Conservation (phyloP, 2,888 invertebrate species). For the Morpho helenor region DNA sequence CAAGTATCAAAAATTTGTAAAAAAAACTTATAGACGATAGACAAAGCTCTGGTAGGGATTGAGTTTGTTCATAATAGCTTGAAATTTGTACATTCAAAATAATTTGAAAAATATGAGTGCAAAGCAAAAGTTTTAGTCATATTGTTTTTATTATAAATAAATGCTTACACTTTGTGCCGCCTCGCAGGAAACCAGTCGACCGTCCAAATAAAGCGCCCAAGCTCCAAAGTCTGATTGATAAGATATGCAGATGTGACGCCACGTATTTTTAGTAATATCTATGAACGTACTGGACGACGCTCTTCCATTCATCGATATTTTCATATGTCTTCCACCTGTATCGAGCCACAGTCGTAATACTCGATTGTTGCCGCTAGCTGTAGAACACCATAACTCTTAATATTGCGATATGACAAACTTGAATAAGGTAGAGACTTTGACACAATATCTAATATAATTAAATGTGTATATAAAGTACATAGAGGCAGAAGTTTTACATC, state of each 20-base stretch:
- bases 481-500: too few species aligned
- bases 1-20: too few species aligned
- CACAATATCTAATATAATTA: too few species aligned
- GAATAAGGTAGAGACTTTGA: too few species aligned
- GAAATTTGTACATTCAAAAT: too few species aligned
- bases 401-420: background rate
- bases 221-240: conserved; percentile 81
- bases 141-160: background rate
- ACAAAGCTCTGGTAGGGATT: too few species aligned
- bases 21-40: too few species aligned
- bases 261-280: conserved; percentile 63
- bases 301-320: conserved; percentile 71
- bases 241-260: conserved; percentile 84
- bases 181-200: conserved; percentile 66
- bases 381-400: conserved; percentile 14
- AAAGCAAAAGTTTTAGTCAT: background rate
- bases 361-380: conserved; percentile 75
- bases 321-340: conserved; percentile 73
- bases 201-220: conserved; percentile 82
- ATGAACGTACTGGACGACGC: conserved; percentile 67
- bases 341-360: conserved; percentile 80
- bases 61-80: too few species aligned
- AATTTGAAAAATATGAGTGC: background rate
- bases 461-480: too few species aligned
- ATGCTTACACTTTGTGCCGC: conserved; percentile 50